phyloP scores from a whole-genome alignment of 2,888 invertebrate genomes.

The Tanaodytes sp. region DNA sequence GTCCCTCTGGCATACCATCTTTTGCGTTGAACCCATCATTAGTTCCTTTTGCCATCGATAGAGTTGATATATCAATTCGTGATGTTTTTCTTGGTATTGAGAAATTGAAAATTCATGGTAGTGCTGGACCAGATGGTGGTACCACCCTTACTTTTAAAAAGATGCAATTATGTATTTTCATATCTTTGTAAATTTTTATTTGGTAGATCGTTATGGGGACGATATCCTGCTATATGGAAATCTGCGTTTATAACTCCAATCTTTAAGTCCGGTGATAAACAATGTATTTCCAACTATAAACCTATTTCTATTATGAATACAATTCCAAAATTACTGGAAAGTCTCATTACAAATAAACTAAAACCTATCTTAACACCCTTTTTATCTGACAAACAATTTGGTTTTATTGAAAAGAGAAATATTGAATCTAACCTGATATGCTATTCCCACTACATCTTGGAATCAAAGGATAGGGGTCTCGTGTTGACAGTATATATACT shows the following conservation, averaged over 20 bases:
- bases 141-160: no score
- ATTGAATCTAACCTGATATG: conserved; percentile 9
- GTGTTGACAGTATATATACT: conserved; percentile 17
- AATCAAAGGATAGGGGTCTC: background rate
- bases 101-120: no score
- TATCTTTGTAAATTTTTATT: no score
- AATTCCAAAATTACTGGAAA: conserved; percentile 10
- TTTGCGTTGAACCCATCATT: no score
- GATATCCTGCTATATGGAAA: conserved; percentile 13
- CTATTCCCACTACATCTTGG: conserved; percentile 10
- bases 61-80: no score
- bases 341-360: background rate
- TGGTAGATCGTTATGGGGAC: no score
- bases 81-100: no score
- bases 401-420: conserved; percentile 2
- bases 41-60: no score
- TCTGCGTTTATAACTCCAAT: conserved; percentile 11
- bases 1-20: no score
- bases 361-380: background rate
- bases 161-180: no score
- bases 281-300: background rate
- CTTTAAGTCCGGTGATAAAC: background rate
- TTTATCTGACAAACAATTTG: conserved; percentile 2
- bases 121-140: no score
- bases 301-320: conserved; percentile 9